Percentiles rank a stretch among this genome's conserved stretches.
These are phyloP conservation scores for Pogonognathellus flavescens DNA, from an alignment of 1,140 invertebrate genomes.

Conservation along the genomic window DNA sequence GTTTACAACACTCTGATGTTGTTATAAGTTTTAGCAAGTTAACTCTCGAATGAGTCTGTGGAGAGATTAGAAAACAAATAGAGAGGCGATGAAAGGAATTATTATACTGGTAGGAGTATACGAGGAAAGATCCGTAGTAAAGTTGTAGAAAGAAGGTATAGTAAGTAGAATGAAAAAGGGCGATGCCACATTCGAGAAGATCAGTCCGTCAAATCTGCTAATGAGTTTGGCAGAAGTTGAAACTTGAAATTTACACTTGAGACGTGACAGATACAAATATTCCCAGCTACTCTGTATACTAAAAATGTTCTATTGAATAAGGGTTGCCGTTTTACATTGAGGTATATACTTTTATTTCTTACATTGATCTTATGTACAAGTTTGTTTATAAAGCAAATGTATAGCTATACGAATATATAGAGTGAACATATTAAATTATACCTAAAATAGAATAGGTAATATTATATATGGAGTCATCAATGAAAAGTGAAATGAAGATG, in stretches of 20 bases:
- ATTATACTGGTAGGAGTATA: no score
- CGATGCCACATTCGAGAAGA: not conserved
- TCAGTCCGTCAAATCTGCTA: constrained; percentile 17
- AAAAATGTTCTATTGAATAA: not conserved
- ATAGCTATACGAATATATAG: no score
- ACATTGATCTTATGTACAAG: no score
- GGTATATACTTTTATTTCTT: no score
- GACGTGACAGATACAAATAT: not conserved
- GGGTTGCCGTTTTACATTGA: not conserved
- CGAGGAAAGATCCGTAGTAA: no score
- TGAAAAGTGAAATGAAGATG: no score
- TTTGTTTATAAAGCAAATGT: no score
- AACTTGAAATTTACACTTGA: not conserved
- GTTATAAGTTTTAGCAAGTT: not conserved
- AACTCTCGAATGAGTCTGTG: not conserved
- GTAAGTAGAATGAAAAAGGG: not conserved
- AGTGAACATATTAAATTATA: no score
- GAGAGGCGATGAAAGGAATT: not conserved
- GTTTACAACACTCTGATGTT: no score
- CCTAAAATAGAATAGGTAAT: no score
- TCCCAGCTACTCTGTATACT: not conserved
- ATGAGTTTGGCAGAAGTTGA: constrained; percentile 30
- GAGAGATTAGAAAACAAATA: constrained; percentile 28
- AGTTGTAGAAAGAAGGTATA: no score
- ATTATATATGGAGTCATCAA: no score